Evolutionary conservation across 2,797 vertebrate species (phyloP), one percentile per base, ranked within the genome.

Genomic region (Enteromius paludinosus): DNA sequence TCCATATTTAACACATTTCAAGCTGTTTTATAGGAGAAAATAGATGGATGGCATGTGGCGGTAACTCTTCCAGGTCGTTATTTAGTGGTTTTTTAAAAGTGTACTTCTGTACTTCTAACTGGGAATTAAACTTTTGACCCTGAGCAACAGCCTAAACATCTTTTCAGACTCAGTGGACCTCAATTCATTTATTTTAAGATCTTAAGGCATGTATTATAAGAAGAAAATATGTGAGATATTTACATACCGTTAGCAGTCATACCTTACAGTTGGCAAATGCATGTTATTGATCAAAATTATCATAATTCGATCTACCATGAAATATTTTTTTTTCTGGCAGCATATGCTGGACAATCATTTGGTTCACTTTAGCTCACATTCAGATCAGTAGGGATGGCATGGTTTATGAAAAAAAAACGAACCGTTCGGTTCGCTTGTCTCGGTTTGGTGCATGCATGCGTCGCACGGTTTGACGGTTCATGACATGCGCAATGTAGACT

Each of bases 1-100:
- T n/a, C 25, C 38, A 4, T 35, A 12, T 81, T 62, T 72, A 72
- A 81, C 54, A 49, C 54, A 35, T 81, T 79, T 69, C 65, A 69
- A 45, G 25, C n/a, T 69, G 49, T 38, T 59, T 79, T 56, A 79
- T 41, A 8, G 35, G 18, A 54, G 35, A 76, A 79, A 43, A 45
- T 69, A 59, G 49, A 79, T 14, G 3, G 33, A 45, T 43, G 17
- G 35, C 47, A 79, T 79, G 14, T 49, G 15, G 62, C 1, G n/a
- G 69, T 79, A 54, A 35, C 35, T 62, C 10, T 62, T 76, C 74
- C 38, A 62, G 41, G 74, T 62, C 35, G 61, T 59, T 28, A 47
- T 62, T 45, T 76, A 30, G 74, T 76, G 41, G 5, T 30, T 62
- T 45, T 25, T 41, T 41, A 3, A 30, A 76, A 45, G 74, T 62